phyloP scores from a whole-genome alignment of 2,797 vertebrate genomes.

The Galago senegalensis region DNA sequence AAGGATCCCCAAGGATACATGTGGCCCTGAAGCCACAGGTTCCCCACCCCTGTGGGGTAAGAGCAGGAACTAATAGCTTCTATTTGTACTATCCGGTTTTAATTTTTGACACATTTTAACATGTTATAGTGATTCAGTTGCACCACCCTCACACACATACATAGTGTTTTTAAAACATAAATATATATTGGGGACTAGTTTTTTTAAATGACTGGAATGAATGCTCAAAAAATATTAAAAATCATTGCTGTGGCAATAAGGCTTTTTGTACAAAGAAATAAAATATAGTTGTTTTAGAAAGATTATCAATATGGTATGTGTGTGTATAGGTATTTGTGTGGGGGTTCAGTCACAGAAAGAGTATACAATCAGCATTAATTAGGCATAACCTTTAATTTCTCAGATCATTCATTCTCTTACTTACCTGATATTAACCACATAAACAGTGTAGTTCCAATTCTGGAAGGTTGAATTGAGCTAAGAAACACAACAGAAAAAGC shows the following conservation, averaged over 20 bases:
- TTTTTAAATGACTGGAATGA: not conserved
- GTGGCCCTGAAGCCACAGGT: not conserved
- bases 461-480: conserved; percentile 96
- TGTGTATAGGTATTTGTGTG: not conserved
- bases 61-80: not conserved
- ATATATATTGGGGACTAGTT: not conserved
- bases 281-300: not conserved
- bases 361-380: not conserved
- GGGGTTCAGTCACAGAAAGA: not conserved
- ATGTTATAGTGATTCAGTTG: not conserved
- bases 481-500: conserved; percentile 85
- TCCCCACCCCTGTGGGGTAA: not conserved
- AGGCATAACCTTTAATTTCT: not conserved
- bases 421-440: conserved; percentile 94
- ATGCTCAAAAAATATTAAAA: not conserved
- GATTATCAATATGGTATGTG: not conserved
- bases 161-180: conserved; percentile 22
- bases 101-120: conserved; percentile 17
- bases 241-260: not conserved
- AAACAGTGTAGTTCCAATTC: conserved; percentile 94
- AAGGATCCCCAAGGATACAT: not conserved
- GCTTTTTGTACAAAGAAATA: not conserved
- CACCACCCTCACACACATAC: too few relatives aligned
- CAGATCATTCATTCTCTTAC: conserved; percentile 49
- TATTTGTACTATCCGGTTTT: not conserved